These are phyloP conservation scores for Exephanes ischioxanthus DNA, from an alignment of 2,888 invertebrate species.

Conservation along the genomic window DNA sequence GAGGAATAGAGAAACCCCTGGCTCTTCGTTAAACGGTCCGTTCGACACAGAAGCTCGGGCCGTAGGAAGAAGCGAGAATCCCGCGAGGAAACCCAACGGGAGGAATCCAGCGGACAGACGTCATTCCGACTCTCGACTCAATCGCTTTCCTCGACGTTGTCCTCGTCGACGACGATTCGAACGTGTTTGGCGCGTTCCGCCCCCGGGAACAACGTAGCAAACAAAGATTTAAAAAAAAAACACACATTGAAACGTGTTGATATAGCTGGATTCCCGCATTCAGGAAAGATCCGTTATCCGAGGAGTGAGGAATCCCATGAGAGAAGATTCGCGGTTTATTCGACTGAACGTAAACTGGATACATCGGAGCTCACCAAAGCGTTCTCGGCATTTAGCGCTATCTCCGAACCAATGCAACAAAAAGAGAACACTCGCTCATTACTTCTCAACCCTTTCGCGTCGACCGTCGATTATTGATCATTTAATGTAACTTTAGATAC, in stretches of 20 bases:
- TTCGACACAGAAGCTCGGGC: neutral
- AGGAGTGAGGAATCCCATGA: slow-evolving; percentile 41
- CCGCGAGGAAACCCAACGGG: slow-evolving; percentile 9
- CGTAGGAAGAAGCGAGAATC: slow-evolving; percentile 30
- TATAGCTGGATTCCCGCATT: slow-evolving; percentile 67
- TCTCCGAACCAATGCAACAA: slow-evolving; percentile 23
- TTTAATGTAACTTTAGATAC: neutral
- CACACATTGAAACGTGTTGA: slow-evolving; percentile 44
- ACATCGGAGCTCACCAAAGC: slow-evolving; percentile 10
- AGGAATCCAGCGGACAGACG: slow-evolving; percentile 33
- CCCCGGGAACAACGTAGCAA: slow-evolving; percentile 42
- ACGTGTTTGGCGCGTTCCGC: slow-evolving; percentile 32
- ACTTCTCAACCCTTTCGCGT: neutral
- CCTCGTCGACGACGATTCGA: slow-evolving; percentile 3
- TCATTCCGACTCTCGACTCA: slow-evolving; percentile 33
- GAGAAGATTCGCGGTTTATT: slow-evolving; percentile 17
- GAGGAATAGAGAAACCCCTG: neutral
- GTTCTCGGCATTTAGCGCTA: slow-evolving; percentile 35
- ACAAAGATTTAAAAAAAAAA: slow-evolving; percentile 2
- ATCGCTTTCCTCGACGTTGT: slow-evolving; percentile 14
- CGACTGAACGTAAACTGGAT: slow-evolving; percentile 5
- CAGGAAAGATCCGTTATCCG: slow-evolving; percentile 64
- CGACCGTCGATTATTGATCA: neutral
- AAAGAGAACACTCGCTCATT: neutral
- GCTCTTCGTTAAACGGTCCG: slow-evolving; percentile 39